Evolutionary conservation across 2,888 invertebrate species (phyloP), one percentile per base, ranked within the genome.

Genomic region (Dryococelus australis): DNA sequence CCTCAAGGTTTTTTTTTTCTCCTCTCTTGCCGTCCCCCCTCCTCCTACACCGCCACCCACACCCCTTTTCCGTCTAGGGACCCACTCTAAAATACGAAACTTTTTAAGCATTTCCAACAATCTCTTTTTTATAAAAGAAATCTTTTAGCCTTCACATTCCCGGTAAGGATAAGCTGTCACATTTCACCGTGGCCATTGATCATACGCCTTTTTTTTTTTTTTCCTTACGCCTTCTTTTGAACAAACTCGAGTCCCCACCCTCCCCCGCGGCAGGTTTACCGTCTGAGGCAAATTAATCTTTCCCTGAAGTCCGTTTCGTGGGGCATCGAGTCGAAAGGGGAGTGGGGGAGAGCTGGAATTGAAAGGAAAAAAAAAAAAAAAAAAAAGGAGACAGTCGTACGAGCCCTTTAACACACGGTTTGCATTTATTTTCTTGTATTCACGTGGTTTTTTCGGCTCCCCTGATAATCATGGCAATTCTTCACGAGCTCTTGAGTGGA

Each of bases 91-190:
- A 65, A 65, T 65, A 65, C 65, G 65, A 65, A n/a, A 65, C 65
- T 65, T 65, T 65, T n/a, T n/a, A 65, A 65, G 65, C 65, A n/a
- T 65, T 65, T 65, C 65, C 65, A 65, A 65, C 65, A 65, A 65
- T 65, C 65, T n/a, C 65, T 65, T 65, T 65, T 65, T 65, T 24
- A 24, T 24, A 65, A 65, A 65, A 24, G n/a, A 65, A 65, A 24
- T 24, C n/a, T n/a, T 65, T 65, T 65, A 24, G 65, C 65, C 65
- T 65, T 65, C 65, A 65, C 65, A 65, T 65, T 65, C 65, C 65
- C 65, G 24, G 65, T n/a, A 65, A 65, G 65, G 65, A 65, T 65
- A 65, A 65, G 65, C n/a, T 65, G 65, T 65, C 65, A 65, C 65
- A 65, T 65, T 65, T 65, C 65, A 65, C 65, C 65, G 65, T 24